Percentiles rank a stretch among this genome's conserved stretches.
Evolutionary conservation across 2,797 vertebrate species (phyloP).

Genomic region (Gobio occitaniae): DNA sequence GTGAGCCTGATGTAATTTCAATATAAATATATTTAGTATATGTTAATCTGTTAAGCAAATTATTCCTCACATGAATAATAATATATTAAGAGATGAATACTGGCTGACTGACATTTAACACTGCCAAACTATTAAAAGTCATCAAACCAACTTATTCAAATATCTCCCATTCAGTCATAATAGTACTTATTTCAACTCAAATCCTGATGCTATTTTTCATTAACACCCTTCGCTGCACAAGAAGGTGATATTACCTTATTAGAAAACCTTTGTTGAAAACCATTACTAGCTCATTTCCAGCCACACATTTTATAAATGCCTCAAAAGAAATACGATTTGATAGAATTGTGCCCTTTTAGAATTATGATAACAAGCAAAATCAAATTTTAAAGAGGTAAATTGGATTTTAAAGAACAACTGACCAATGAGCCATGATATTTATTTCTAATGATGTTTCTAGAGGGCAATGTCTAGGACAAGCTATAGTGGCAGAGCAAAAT

Average conservation of each 20-base stretch:
- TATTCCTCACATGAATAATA: background rate
- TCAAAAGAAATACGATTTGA: background rate
- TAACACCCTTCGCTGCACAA: slow-evolving; percentile 2
- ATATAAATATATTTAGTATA: background rate
- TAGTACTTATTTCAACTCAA: background rate
- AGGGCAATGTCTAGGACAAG: slow-evolving; percentile 26
- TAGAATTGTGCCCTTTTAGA: slow-evolving; percentile 7
- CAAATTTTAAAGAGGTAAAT: background rate
- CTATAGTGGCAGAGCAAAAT: slow-evolving; percentile 5
- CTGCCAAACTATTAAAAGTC: background rate
- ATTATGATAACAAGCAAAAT: slow-evolving; percentile 27
- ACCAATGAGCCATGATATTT: slow-evolving; percentile 29
- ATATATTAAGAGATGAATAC: background rate
- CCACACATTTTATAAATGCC: slow-evolving; percentile 7
- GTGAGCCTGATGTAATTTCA: background rate
- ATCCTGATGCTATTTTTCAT: slow-evolving; percentile 12
- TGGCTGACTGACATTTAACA: background rate
- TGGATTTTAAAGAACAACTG: slow-evolving; percentile 26
- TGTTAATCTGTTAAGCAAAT: slow-evolving; percentile 5
- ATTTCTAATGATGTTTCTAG: slow-evolving; percentile 37
- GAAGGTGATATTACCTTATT: slow-evolving; percentile 22
- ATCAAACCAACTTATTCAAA: background rate
- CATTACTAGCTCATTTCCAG: slow-evolving; percentile 15
- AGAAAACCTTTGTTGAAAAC: slow-evolving; percentile 20
- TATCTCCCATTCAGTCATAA: slow-evolving; percentile 14